phyloP scores from a whole-genome alignment of 2,888 invertebrate species.

The Agrilus biguttatus region DNA sequence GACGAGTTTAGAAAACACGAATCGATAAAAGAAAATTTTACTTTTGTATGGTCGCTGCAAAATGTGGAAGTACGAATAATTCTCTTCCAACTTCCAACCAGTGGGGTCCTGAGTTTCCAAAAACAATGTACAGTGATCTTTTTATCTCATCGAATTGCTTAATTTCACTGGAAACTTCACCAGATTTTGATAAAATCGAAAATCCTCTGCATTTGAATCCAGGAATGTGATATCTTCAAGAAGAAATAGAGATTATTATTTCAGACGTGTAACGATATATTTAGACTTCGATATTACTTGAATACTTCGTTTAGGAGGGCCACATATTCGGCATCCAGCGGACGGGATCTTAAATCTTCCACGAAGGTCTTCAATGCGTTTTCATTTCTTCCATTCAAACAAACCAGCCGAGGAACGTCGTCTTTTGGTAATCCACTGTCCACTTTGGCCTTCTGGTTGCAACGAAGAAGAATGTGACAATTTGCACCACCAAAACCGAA shows the following conservation, averaged over 20 bases:
- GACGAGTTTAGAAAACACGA: no score
- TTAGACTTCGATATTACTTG: no score
- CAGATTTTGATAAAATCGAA: constrained; percentile 4
- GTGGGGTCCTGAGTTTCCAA: neutral
- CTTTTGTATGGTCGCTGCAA: constrained; percentile 54
- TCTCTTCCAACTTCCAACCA: constrained; percentile 2
- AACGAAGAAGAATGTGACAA: constrained; percentile 53
- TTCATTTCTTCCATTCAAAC: constrained; percentile 66
- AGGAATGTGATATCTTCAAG: constrained; percentile 2
- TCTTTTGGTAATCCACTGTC: constrained; percentile 45
- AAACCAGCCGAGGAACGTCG: constrained; percentile 55
- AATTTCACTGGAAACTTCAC: constrained; percentile 2
- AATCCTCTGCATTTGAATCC: constrained; percentile 5
- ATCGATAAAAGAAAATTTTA: constrained; percentile 16
- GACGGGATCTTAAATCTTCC: constrained; percentile 43
- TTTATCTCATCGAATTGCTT: constrained; percentile 1
- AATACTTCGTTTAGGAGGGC: no score
- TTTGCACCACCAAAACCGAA: constrained; percentile 92
- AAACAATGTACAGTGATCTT: constrained; percentile 1
- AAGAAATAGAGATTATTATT: neutral
- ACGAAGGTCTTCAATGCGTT: constrained; percentile 54
- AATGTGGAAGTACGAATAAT: constrained; percentile 59
- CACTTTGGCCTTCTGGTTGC: constrained; percentile 42
- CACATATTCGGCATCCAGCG: constrained; percentile 42
- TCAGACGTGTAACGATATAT: no score